Base-by-base conservation (phyloP, 1,140 invertebrate species). In the Drosophila kurseongensis region DNA sequence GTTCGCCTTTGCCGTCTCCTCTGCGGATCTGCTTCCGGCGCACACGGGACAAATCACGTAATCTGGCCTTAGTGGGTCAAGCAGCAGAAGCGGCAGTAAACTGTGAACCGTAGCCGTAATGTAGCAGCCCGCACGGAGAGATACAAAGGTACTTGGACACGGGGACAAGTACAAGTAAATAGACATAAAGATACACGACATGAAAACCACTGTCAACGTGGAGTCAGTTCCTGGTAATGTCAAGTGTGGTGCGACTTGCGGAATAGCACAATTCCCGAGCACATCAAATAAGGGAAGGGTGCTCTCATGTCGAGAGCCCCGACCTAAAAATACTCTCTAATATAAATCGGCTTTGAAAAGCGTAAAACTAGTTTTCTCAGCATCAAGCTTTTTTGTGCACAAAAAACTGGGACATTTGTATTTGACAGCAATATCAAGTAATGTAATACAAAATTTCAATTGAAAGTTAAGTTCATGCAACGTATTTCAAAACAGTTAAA, bases 31-130 rank as follows among this genome's bases (percentile, higher is more conserved):
- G 59, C 61, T 75, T 68, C 75, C 68, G 71, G 41, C 63, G 51
- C 14, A 42, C 52, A 72, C 18, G 57, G 65, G 69, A 58, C 80
- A 89, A 84, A 80, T 88, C 84, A 88, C 84, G 84, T 89, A 89
- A 89, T 88, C 75, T 68, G 58, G 42, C 50, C 50, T 72, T 55
- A 73, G 75, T 77, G 79, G 79, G 84, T 83, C 83, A 88, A 86
- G 71, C 66, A 68, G 72, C 59, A 42, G 40, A 54, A 68, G 65
- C 60, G 38, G 65, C 59, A 63, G 36, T 78, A 78, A 85, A 75
- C 69, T 67, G 67, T 67, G 72, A 69, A 54, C 40, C 55, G 32
- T 65, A 68, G 32, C 63, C 62, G 65, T 57, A 71, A 36, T 57
- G 67, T 56, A 71, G 47, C 65, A 69, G 42, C 63, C 42, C 67